These are phyloP conservation scores for Datnioides undecimradiatus DNA, from an alignment of 2,113 vertebrate species.

Conservation along the genomic window DNA sequence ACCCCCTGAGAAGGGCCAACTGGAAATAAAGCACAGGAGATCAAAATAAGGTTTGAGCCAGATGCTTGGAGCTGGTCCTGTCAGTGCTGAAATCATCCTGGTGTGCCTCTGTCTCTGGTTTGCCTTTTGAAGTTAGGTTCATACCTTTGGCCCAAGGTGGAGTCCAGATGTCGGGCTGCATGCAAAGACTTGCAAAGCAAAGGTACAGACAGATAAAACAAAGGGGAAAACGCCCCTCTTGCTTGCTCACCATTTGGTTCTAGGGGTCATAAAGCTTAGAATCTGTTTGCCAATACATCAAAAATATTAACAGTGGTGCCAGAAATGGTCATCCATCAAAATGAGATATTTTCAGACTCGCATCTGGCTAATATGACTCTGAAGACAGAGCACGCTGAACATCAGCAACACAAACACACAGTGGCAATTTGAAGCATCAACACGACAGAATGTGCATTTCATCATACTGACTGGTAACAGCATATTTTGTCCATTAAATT, in stretches of 20 bases:
- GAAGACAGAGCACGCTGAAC: neutral
- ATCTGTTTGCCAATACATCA: slow-evolving; percentile 5
- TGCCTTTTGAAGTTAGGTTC: slow-evolving; percentile 73
- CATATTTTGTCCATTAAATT: neutral
- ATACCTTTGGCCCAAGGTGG: slow-evolving; percentile 69
- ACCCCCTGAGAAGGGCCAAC: slow-evolving; percentile 6
- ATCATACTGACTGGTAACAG: neutral
- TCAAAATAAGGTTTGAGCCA: slow-evolving; percentile 64
- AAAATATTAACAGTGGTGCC: neutral
- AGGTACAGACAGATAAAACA: slow-evolving; percentile 9
- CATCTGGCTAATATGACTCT: neutral
- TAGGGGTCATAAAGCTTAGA: slow-evolving; percentile 5
- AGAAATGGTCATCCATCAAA: neutral
- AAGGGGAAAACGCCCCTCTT: neutral
- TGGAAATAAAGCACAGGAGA: slow-evolving; percentile 49
- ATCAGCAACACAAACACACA: slow-evolving; percentile 1
- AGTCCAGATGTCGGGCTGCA: slow-evolving; percentile 76
- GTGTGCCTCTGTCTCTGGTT: slow-evolving; percentile 46
- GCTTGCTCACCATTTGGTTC: neutral
- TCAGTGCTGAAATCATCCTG: slow-evolving; percentile 54
- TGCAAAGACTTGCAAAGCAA: slow-evolving; percentile 58
- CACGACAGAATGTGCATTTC: neutral
- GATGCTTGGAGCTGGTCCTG: slow-evolving; percentile 64
- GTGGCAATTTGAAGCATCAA: neutral
- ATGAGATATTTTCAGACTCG: slow-evolving; percentile 1